Conservation (phyloP, 2,113 vertebrate genomes). For the Enhydra lutris region DNA sequence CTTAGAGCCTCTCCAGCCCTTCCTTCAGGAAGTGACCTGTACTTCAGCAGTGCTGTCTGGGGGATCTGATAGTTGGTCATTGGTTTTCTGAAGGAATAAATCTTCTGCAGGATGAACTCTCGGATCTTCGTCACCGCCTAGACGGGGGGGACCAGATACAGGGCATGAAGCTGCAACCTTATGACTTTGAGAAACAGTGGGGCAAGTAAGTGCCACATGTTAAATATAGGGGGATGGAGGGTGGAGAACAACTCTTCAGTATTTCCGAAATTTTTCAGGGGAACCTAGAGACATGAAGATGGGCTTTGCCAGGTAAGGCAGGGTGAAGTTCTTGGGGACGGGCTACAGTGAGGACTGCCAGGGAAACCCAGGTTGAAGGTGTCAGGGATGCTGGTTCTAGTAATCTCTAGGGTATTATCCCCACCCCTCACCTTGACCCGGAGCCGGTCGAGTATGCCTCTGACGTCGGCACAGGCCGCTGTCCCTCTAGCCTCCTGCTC, state of each 20-base stretch:
- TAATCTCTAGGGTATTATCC: background rate
- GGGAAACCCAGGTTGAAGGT: background rate
- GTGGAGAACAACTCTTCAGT: background rate
- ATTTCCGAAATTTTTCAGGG: background rate
- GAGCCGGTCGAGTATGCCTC: constrained; percentile 91
- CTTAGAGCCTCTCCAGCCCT: background rate
- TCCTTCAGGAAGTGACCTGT: constrained; percentile 81
- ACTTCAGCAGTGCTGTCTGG: constrained; percentile 93
- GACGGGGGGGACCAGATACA: background rate
- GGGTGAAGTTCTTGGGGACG: background rate
- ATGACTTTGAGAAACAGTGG: background rate
- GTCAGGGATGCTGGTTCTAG: background rate
- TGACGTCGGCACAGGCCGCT: constrained; percentile 90
- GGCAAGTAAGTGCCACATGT: background rate
- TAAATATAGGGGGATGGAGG: background rate
- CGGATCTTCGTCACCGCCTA: constrained; percentile 94
- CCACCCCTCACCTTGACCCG: constrained; percentile 86
- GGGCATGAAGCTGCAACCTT: background rate
- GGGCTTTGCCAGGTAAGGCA: background rate
- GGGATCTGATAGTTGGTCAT: constrained; percentile 99
- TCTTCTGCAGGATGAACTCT: constrained; percentile 95
- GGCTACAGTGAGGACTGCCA: background rate
- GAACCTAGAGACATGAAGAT: background rate
- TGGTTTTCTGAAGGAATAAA: constrained; percentile 94
- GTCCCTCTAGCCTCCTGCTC: constrained; percentile 94